Evolutionary conservation across 23 tunicate genomes (phyloP).

Genomic region (Halocynthia roretzi): DNA sequence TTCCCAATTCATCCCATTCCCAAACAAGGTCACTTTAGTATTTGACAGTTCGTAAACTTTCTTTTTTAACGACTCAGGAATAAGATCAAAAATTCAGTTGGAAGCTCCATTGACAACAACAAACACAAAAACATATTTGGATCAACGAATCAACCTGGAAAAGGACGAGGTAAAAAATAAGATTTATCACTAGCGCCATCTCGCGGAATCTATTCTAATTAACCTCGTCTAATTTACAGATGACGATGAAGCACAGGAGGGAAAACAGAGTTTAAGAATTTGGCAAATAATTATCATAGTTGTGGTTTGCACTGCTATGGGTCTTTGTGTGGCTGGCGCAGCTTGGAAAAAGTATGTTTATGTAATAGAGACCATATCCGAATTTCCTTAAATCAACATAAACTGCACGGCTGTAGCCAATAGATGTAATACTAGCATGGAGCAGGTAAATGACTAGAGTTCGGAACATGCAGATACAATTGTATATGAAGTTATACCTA

Average conservation of each 20-base stretch:
- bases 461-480: no score
- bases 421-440: no score
- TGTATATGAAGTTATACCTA: no score
- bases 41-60: no score
- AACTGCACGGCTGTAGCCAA: no score
- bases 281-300: slow-evolving; percentile 17
- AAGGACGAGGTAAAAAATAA: neutral
- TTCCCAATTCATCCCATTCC: neutral
- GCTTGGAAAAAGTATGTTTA: slow-evolving; percentile 8
- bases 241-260: slow-evolving; percentile 3
- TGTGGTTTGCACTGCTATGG: slow-evolving; percentile 1
- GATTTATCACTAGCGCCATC: no score
- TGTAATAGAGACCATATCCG: no score
- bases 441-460: no score
- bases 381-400: no score
- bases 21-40: no score
- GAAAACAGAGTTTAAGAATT: neutral
- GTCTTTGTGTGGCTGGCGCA: slow-evolving; percentile 3
- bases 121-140: slow-evolving; percentile 6
- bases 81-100: slow-evolving; percentile 17
- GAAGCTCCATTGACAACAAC: neutral
- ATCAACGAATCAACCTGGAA: slow-evolving; percentile 18
- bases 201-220: neutral
- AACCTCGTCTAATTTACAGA: neutral
- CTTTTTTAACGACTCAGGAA: no score